A percentile compares a stretch with the other conserved stretches of the same genome.
Evolutionary conservation across 1,140 invertebrate genomes (phyloP).

Genomic region (Whitmania pigra): DNA sequence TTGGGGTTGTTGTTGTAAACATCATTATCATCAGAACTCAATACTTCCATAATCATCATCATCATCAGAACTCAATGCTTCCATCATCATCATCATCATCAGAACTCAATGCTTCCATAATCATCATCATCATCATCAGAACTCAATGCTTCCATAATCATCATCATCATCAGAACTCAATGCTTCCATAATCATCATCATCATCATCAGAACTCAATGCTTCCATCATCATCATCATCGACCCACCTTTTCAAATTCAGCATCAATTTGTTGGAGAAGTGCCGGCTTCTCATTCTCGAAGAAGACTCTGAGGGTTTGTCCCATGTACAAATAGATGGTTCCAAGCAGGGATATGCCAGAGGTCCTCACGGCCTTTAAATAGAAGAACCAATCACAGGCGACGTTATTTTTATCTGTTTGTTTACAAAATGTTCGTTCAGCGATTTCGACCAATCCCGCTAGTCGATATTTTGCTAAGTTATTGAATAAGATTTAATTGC

Average conservation of each 20-base stretch:
- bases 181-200: not conserved
- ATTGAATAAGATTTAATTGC: too few species aligned
- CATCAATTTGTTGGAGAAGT: slow-evolving; percentile 68
- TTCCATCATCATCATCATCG: not conserved
- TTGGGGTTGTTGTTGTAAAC: not conserved
- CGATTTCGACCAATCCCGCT: too few species aligned
- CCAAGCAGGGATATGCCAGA: slow-evolving; percentile 57
- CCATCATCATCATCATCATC: not conserved
- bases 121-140: slow-evolving; percentile 5
- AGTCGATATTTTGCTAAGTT: too few species aligned
- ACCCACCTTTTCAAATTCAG: slow-evolving; percentile 65
- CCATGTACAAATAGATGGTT: slow-evolving; percentile 67
- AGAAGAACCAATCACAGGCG: too few species aligned
- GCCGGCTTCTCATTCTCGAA: slow-evolving; percentile 77
- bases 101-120: too few species aligned
- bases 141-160: not conserved
- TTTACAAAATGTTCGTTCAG: too few species aligned
- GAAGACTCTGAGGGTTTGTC: slow-evolving; percentile 56
- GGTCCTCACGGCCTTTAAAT: slow-evolving; percentile 52
- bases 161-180: not conserved
- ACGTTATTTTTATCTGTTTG: too few species aligned
- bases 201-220: not conserved
- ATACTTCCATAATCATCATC: not conserved
- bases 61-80: not conserved
- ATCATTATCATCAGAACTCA: not conserved